phyloP scores from a whole-genome alignment of 2,113 vertebrate species.

The Cichladusa arquata region DNA sequence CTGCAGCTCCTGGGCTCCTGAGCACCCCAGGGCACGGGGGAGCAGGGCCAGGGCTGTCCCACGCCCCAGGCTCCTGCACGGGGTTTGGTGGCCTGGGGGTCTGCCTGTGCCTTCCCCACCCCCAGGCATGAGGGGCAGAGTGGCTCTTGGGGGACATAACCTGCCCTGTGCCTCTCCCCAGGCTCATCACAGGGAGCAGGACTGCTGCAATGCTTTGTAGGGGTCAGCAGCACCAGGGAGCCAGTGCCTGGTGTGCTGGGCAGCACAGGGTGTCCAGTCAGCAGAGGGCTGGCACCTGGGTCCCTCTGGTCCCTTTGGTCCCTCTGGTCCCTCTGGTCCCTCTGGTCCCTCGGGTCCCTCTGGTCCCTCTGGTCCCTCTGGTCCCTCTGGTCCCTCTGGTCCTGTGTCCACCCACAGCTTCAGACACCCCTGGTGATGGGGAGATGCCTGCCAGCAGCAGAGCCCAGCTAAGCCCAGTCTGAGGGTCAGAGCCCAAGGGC shows the following conservation, averaged over 20 bases:
- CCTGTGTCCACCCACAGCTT: background rate
- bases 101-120: no score
- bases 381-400: no score
- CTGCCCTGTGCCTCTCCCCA: background rate
- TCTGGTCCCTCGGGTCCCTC: no score
- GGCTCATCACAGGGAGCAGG: background rate
- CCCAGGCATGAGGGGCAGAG: no score
- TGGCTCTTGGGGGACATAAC: background rate
- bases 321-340: background rate
- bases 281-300: background rate
- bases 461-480: background rate
- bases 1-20: rapidly evolving
- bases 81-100: rapidly evolving
- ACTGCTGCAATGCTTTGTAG: background rate
- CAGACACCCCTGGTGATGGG: background rate
- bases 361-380: background rate
- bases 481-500: no score
- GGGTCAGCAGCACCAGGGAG: background rate
- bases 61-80: background rate
- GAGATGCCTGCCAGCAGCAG: background rate
- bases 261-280: background rate
- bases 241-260: rapidly evolving
- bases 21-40: background rate
- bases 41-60: background rate
- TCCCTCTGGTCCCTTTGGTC: background rate